Percentiles rank a stretch among this genome's conserved stretches.
phyloP scores from a whole-genome alignment of 2,113 vertebrate genomes.

The Cygnus atratus region DNA sequence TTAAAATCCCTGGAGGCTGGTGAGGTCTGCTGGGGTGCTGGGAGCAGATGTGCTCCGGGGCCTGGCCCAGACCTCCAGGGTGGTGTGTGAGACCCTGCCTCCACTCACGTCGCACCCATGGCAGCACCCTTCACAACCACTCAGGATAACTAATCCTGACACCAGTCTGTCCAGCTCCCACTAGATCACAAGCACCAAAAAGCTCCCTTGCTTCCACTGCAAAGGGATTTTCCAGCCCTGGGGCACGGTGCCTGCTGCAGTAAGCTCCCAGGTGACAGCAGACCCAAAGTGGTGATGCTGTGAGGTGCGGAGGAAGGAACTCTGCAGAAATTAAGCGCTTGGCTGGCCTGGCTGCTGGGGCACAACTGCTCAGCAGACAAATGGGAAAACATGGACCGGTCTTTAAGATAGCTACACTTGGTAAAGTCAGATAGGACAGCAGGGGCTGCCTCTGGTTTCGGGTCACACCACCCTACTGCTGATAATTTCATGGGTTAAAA shows the following conservation, averaged over 20 bases:
- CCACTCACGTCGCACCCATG: accelerated
- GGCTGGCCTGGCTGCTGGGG: slow-evolving; percentile 14
- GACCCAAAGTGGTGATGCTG: neutral
- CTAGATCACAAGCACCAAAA: neutral
- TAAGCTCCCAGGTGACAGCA: neutral
- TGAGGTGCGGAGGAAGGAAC: neutral
- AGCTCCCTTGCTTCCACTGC: neutral
- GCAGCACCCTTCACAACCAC: neutral
- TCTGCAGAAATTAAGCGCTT: slow-evolving; percentile 31
- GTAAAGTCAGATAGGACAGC: neutral
- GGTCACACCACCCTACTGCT: neutral
- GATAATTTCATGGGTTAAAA: neutral
- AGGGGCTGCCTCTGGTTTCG: neutral
- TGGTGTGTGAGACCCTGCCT: neutral
- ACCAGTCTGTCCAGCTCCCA: too few species aligned
- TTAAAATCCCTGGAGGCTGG: neutral
- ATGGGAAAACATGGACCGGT: neutral
- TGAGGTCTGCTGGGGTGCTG: neutral
- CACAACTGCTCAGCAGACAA: slow-evolving; percentile 7
- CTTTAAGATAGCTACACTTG: slow-evolving; percentile 1
- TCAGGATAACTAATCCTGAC: neutral
- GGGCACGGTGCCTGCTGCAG: neutral
- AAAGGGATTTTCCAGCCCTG: neutral
- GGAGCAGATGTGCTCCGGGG: neutral
- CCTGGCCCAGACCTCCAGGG: neutral